A percentile compares a stretch with the other conserved stretches of the same genome.
Conservation (phyloP, 2,888 invertebrate genomes). For the Drosophila kambysellisi region DNA sequence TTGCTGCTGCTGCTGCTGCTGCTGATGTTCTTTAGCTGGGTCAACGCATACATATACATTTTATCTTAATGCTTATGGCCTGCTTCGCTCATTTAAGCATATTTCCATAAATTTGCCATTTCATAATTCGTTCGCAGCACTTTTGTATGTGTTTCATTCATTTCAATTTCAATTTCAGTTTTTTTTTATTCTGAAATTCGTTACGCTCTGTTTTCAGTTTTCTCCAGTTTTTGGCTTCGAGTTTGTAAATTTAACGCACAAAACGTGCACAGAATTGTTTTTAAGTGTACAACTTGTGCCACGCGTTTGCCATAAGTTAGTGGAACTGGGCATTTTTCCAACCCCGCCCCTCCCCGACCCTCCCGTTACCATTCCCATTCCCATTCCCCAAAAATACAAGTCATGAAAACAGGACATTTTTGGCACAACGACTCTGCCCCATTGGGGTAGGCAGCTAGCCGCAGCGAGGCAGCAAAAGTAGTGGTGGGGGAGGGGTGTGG, state of each 20-base stretch:
- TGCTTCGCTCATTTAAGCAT: constrained; percentile 36
- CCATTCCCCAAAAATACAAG: constrained; percentile 2
- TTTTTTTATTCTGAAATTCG: constrained; percentile 2
- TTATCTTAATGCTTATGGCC: constrained; percentile 34
- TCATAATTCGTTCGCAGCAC: constrained; percentile 37
- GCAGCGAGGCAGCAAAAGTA: too few relatives aligned
- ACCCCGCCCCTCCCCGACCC: neutral
- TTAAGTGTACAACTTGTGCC: constrained; percentile 64
- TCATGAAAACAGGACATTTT: constrained; percentile 63
- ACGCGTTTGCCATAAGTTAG: constrained; percentile 67
- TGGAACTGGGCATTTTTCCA: constrained; percentile 26
- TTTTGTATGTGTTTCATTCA: constrained; percentile 1
- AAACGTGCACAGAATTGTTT: constrained; percentile 75
- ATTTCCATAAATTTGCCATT: constrained; percentile 61
- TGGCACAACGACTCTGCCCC: constrained; percentile 44
- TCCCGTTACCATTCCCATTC: neutral
- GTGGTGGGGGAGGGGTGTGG: too few relatives aligned
- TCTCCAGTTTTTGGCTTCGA: constrained; percentile 7
- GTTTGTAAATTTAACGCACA: constrained; percentile 59
- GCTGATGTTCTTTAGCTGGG: neutral
- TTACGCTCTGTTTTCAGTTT: constrained; percentile 18
- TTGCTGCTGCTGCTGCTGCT: neutral
- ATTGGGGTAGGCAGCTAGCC: constrained; percentile 8
- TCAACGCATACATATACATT: neutral
- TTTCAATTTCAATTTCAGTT: constrained; percentile 10